These are phyloP conservation scores for Polypedilum pembai DNA, from an alignment of 1,140 invertebrate species.

Conservation along the genomic window DNA sequence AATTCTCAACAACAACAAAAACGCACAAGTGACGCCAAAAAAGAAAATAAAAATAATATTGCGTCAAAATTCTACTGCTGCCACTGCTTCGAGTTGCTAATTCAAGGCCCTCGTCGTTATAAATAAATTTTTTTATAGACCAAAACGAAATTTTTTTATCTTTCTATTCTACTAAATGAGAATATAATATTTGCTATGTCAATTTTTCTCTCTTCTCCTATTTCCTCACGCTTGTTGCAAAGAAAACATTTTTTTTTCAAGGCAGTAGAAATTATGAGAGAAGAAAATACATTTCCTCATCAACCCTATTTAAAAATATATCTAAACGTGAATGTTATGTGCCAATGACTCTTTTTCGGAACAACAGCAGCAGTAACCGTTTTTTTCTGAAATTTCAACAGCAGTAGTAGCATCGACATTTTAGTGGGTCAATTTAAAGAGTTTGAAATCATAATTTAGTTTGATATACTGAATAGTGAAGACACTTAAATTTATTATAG, in stretches of 20 bases:
- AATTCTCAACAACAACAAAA: no score
- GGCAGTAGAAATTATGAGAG: background rate
- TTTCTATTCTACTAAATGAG: background rate
- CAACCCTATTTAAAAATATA: background rate
- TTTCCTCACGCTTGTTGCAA: background rate
- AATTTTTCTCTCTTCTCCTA: background rate
- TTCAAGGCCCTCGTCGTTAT: background rate
- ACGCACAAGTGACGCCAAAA: background rate
- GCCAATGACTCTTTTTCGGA: slow-evolving; percentile 2
- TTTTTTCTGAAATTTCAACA: background rate
- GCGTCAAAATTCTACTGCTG: background rate
- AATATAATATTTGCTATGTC: slow-evolving; percentile 3
- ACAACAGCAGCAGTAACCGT: background rate
- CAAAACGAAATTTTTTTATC: slow-evolving; percentile 1
- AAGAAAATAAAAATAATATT: no score
- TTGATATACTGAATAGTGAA: no score
- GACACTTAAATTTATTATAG: no score
- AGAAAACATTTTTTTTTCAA: background rate
- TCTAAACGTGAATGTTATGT: background rate
- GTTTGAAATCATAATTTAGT: no score
- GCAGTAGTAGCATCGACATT: no score
- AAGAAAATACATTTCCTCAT: background rate
- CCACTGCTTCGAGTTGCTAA: background rate
- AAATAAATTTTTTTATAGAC: slow-evolving; percentile 1
- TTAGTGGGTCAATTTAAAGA: no score